Evolutionary conservation across 2,797 vertebrate genomes (phyloP).

Genomic region (Cheirogaleus major): DNA sequence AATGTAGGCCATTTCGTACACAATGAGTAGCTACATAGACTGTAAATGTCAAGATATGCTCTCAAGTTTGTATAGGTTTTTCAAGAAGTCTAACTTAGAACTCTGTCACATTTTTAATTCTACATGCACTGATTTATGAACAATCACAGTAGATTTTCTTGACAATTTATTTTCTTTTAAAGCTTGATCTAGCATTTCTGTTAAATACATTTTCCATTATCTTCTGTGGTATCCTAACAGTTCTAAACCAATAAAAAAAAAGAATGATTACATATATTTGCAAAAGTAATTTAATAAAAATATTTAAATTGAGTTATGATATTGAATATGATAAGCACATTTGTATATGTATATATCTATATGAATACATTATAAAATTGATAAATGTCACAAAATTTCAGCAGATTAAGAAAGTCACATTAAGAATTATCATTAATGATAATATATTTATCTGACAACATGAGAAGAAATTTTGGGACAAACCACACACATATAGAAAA

Average conservation of each 20-base stretch:
- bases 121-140: conserved; percentile 56
- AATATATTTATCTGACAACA: neutral
- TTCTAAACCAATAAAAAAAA: neutral
- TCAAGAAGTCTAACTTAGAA: conserved; percentile 50
- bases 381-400: conserved; percentile 29
- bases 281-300: conserved; percentile 28
- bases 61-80: conserved; percentile 52
- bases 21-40: conserved; percentile 34
- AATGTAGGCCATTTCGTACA: conserved; percentile 51
- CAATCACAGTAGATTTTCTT: conserved; percentile 33
- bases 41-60: conserved; percentile 68
- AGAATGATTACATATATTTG: neutral
- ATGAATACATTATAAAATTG: conserved; percentile 3
- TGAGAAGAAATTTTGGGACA: neutral
- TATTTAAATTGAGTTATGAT: conserved; percentile 17
- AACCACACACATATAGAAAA: neutral
- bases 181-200: neutral
- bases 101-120: conserved; percentile 67
- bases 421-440: neutral
- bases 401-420: conserved; percentile 2
- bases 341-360: neutral
- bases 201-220: conserved; percentile 16
- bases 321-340: neutral
- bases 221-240: neutral
- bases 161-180: conserved; percentile 56